Conservation (phyloP, 2,113 vertebrate species). For the Saimiri boliviensis region DNA sequence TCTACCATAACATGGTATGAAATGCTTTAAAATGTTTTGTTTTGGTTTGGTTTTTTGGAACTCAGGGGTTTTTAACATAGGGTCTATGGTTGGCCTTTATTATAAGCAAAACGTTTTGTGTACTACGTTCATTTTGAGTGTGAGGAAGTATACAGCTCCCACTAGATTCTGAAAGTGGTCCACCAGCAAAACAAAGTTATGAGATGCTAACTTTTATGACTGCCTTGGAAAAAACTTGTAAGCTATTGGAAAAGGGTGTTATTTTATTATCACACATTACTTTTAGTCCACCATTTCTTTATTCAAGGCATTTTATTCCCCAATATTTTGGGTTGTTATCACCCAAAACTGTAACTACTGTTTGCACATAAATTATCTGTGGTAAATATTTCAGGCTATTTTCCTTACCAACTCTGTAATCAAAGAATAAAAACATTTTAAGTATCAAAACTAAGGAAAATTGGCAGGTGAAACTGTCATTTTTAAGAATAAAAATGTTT, state of each 20-base stretch:
- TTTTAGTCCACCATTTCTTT: neutral
- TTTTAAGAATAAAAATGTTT: neutral
- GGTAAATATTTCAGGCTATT: neutral
- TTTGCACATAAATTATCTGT: neutral
- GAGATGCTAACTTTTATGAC: neutral
- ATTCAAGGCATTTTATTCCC: neutral
- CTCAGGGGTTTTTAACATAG: neutral
- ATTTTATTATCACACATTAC: neutral
- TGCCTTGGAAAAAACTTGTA: neutral
- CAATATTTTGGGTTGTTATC: neutral
- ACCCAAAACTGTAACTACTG: neutral
- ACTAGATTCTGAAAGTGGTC: neutral
- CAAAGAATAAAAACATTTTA: constrained; percentile 13
- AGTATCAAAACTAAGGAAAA: constrained; percentile 3
- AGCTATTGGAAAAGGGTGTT: neutral
- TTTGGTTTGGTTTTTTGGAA: neutral
- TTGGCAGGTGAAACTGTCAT: neutral
- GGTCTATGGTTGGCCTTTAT: neutral
- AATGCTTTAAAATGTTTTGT: neutral
- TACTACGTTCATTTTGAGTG: neutral
- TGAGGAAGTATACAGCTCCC: neutral
- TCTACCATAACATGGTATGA: neutral
- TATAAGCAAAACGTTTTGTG: neutral
- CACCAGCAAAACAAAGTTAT: neutral
- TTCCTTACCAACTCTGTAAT: neutral